Conservation (phyloP, 2,888 invertebrate genomes). For the Luperina testacea region DNA sequence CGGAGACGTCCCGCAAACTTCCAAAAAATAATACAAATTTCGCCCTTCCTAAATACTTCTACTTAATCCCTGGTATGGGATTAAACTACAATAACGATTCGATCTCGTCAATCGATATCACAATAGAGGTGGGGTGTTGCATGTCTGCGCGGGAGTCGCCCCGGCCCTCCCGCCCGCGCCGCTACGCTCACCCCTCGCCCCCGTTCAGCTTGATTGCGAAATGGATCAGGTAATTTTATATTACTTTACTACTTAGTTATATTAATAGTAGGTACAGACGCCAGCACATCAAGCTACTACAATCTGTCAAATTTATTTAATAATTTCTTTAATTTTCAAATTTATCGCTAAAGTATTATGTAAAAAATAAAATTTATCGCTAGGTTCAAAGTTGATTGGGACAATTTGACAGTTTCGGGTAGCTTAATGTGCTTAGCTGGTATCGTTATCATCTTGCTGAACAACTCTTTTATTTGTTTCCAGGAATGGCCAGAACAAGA, state of each 20-base stretch:
- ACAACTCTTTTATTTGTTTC: slow-evolving; percentile 23
- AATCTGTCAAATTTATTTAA: too few species aligned
- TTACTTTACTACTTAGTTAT: slow-evolving; percentile 14
- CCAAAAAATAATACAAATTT: not conserved
- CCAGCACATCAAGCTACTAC: too few species aligned
- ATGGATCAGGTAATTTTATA: slow-evolving; percentile 42
- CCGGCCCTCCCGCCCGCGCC: not conserved
- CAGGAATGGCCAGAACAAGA: slow-evolving; percentile 30
- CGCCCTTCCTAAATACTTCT: not conserved
- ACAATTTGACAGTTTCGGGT: too few species aligned
- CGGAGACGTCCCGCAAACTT: not conserved
- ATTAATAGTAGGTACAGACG: not conserved
- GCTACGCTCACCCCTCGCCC: slow-evolving; percentile 1
- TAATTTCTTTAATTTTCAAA: too few species aligned
- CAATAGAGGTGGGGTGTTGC: slow-evolving; percentile 37
- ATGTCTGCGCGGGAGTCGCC: slow-evolving; percentile 53
- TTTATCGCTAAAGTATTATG: too few species aligned
- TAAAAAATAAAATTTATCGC: too few species aligned
- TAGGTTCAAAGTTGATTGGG: too few species aligned
- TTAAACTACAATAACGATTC: slow-evolving; percentile 10
- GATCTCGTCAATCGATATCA: slow-evolving; percentile 32
- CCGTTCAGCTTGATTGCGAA: slow-evolving; percentile 32
- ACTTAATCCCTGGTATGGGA: not conserved
- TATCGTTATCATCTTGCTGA: not conserved
- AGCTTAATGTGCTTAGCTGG: too few species aligned